Base-by-base conservation (phyloP, 2,797 vertebrate species). In the Sitta carolinensis region DNA sequence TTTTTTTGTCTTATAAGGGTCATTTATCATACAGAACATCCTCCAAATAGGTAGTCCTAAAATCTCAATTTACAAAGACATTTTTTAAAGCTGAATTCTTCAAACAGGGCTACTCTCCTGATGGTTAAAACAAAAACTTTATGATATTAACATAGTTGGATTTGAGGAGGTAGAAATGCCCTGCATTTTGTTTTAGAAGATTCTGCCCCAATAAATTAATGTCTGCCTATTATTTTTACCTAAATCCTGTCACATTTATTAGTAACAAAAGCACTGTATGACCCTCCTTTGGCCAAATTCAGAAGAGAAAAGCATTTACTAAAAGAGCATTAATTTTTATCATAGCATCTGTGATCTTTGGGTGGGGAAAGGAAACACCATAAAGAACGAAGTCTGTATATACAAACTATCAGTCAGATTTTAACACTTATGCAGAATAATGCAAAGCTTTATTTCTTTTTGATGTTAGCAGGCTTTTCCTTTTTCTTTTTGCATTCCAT, bases 41-140 rank as follows among this genome's bases (percentile, higher is more conserved):
- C 95, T 95, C 87, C 87, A 96, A 96, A 96, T 93, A 96, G 88
- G 93, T 95, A 96, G 90, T 90, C 93, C 94, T 97, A 96, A 96
- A 97, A 96, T 95, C 89, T 91, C 80, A 94, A 96, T 95, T 95
- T 95, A 97, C 91, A 84, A 87, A 96, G 96, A 92, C 89, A 92
- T 96, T 96, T 96, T 88, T 96, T 94, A 96, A 95, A 94, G 88
- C 92, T 62, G 75, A 88, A 91, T 94, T 94, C 96, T 82, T 93
- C 75, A 94, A 94, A 93, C 84, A 87, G 58, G 94, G 61, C 61
- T 87, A 40, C 48, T 86, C 66, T 93, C 68, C 67, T 80, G 70
- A 93, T 94, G 87, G 88, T 34, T 88, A 69, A 91, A 96, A 94
- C 95, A 90, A 97, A 96, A 97, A 94, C 93, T 91, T 96, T 93